Base-by-base conservation (phyloP, 2,888 invertebrate genomes). In the Rhamnusium bicolor region DNA sequence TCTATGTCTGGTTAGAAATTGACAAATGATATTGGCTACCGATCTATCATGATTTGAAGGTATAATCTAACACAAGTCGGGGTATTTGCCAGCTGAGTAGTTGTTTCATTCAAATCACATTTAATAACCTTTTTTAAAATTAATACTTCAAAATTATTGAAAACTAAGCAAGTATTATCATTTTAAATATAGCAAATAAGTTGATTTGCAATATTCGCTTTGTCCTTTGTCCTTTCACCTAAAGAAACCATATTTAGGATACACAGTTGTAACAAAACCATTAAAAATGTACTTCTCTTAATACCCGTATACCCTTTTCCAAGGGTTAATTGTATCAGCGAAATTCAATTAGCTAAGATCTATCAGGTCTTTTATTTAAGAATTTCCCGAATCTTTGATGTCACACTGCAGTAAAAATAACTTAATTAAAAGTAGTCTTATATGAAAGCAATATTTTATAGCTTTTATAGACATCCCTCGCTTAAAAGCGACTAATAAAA, bases 241-340 rank as follows among this genome's bases (percentile, higher is more conserved):
- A 8, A 63, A 63, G 27, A 18, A 14, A 47, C 7, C 29, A 63
- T 63, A 21, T 51, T 29, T 49, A 16, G 32, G 49, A 10, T 51
- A 63, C 14, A 46, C 14, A 2, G n/a, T 47, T 46, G 40, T 32
- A 46, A 49, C 47, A 56, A 54, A 56, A 54, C 24, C 27, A n/a
- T 14, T 14, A 40, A 54, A 40, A 54, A 53, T 46, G 8, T 56
- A 32, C 32, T 29, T 18, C 27, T 60, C 27, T 16, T 63, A 63
- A 63, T 51, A 63, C 14, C 21, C 24, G 14, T 75, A 79, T 69
- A 78, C 61, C 76, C 77, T 73, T 74, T 72, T 74, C 77, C 74
- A 77, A 80, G 80, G 80, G 80, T 80, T 79, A 80, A 80, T 80
- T 77, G 77, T 80, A 79, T 80, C 78, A 80, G 58, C 54, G 69